Base-by-base conservation (phyloP, 2,888 invertebrate genomes). In the Drosophila multiciliata region DNA sequence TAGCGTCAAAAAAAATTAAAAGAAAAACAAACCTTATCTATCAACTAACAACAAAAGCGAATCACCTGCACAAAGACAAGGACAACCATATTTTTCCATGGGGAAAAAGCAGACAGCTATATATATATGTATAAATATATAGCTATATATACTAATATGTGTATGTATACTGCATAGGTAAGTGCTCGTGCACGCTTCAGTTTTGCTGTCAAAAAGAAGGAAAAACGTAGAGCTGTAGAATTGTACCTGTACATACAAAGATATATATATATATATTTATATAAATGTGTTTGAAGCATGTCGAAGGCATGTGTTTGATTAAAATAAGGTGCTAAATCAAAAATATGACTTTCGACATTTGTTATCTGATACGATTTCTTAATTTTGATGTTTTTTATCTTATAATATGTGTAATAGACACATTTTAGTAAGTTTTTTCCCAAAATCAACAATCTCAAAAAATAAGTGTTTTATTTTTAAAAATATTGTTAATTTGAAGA, bases 311-410 rank as follows among this genome's bases (percentile, higher is more conserved):
- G 60, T 55, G 42, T 23, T 75, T 66, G 87, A 86, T 80, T 87
- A 71, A 78, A 72, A 81, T 83, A 78, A 73, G 69, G 67, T 81
- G 69, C 68, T 70, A 78, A 73, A 73, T 69, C 75, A 81, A 63
- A 82, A 66, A 53, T 70, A 71, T 70, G 50, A 69, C 67, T 79
- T 64, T 59, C 38, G 58, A 15, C 29, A 36, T 32, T 50, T 52
- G 7, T 9, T 35, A 29, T 35, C 55, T 62, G 63, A 71, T 67
- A 23, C 32, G 15, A 32, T 1, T 35, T 8, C n/a, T 20, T 11
- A 50, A 32, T 17, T 38, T 12, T 20, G 36, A 23, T 29, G 2
- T 11, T 42, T 2, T 1, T 7, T 12, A 20, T 7, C 20, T 45
- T 20, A 45, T 3, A 20, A 45, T 45, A 45, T 15, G 15, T 23